Evolutionary conservation across 30 jellyfish, hydroid and myxozoan genomes (phyloP), one percentile per base, ranked within the genome.

Genomic region (Haliclystus octoradiatus): DNA sequence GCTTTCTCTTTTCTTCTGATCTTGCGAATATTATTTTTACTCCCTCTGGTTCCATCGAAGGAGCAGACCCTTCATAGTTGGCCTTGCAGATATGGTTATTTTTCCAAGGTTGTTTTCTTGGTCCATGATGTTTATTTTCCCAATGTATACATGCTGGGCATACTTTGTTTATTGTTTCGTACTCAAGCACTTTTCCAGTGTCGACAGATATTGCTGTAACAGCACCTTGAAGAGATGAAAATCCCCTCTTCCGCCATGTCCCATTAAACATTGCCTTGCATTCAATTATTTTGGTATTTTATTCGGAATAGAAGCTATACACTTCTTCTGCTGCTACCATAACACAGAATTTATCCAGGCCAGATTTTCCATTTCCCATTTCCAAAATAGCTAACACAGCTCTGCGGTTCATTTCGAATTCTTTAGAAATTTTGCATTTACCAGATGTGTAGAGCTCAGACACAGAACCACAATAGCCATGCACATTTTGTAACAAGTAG

Each of bases 11-110:
- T 5, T 33, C 51, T 33, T 3, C 84, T 23, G 76, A 73, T 2
- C 68, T 24, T 14, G 1, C 26, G 51, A 1, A 73, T 19, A 61
- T 62, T 15, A 74, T 57, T 25, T 35, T 73, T 19, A 73, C 69
- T 0, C 84, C 84, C 35, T 73, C 84, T 50, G 82, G 63, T 25
- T 71, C 82, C 82, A 71, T 71, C 3, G 82, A 62, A 1, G 82
- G 73, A 3, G 75, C 84, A 29, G 76, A 73, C 40, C 84, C 84
- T 2, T 15, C 22, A 62, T 30, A 62, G 62, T 73, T 60, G 32
- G 34, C 27, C 32, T 64, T 35, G 69, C 84, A 73, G 32, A 2
- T 73, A 61, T 73, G 84, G 26, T 30, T 28, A 4, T 71, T 72
- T 23, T 3, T 2, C 82, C 82, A 50, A 9, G 29, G 24, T 2